Evolutionary conservation across 2,113 vertebrate genomes (phyloP), one percentile per base, ranked within the genome.

Genomic region (Urocolius indicus): DNA sequence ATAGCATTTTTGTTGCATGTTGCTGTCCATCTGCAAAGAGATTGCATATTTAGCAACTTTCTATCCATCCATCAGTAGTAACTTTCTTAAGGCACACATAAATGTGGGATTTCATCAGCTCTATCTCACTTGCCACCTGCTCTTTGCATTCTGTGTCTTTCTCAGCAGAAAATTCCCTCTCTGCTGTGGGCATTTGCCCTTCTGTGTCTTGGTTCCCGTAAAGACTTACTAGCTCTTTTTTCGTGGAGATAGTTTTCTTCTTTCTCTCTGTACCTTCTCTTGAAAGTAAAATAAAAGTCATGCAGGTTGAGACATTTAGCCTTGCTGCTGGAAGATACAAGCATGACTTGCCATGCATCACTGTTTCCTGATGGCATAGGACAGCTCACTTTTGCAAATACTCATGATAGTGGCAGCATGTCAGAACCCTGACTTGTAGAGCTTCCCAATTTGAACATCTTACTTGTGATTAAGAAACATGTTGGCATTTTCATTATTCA

Each of bases 11-110:
- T 87, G 34, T 90, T 87, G 41, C 69, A 57, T 90, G 76, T 93
- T 94, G 90, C 88, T 96, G 84, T 95, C 95, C 95, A 92, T 94
- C 90, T 94, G 80, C n/a, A 76, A 93, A 59, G 86, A 95, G 93
- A 92, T 96, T 92, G 92, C 80, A 87, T 84, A 91, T 94, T 94
- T 92, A 89, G 89, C 74, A 89, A 92, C 94, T 95, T 90, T 95
- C 90, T 93, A 92, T 58, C 92, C 62, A 52, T 96, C 94, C 93
- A 87, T 97, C 96, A 96, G 92, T 66, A 94, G 92, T 96, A 94
- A 8, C 2, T 87, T 95, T 94, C 90, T 96, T 95, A 89, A 96
- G 90, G 80, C 90, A 83, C 38, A 63, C 1, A 1, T 85, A 91
- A 93, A 61, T 20, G 32, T 67, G 43, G 54, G 34, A 20, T 78